phyloP scores from a whole-genome alignment of 2,888 invertebrate species.

The Xanthostigma xanthostigma region DNA sequence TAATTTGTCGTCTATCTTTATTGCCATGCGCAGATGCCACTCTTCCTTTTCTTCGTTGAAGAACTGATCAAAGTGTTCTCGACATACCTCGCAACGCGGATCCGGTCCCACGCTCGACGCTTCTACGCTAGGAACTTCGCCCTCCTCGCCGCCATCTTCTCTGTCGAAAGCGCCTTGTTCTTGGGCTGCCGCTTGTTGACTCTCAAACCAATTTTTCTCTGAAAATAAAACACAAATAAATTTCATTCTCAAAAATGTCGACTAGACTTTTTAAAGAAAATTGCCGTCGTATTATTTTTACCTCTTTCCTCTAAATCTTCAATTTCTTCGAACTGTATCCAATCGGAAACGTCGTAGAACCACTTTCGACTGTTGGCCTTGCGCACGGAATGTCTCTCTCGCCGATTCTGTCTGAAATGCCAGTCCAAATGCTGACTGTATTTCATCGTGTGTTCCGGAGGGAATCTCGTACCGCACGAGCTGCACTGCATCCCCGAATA shows the following conservation, averaged over 20 bases:
- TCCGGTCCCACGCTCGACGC: conserved; percentile 49
- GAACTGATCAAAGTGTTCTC: conserved; percentile 86
- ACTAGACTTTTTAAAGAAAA: not conserved
- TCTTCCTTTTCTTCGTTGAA: conserved; percentile 96
- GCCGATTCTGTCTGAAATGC: conserved; percentile 91
- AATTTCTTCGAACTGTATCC: conserved; percentile 89
- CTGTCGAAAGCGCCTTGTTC: conserved; percentile 36
- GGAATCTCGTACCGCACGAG: conserved; percentile 89
- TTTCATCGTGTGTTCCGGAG: conserved; percentile 72
- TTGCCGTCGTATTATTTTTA: conserved; percentile 19
- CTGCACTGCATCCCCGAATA: conserved; percentile 93
- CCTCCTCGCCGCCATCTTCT: conserved; percentile 41
- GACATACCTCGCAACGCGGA: conserved; percentile 73
- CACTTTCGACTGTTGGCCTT: conserved; percentile 74
- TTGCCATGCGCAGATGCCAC: conserved; percentile 84
- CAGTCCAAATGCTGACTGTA: conserved; percentile 96
- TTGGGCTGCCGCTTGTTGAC: conserved; percentile 40
- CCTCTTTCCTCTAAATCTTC: conserved; percentile 82
- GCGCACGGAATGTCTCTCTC: conserved; percentile 71
- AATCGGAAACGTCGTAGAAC: conserved; percentile 82
- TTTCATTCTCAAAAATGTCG: not conserved
- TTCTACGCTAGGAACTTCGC: conserved; percentile 53
- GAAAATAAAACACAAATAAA: conserved; percentile 14
- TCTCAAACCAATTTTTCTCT: conserved; percentile 83
- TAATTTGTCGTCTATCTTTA: conserved; percentile 55